Conservation (phyloP, 2,797 vertebrate species). For the Crocodylus rhombifer region DNA sequence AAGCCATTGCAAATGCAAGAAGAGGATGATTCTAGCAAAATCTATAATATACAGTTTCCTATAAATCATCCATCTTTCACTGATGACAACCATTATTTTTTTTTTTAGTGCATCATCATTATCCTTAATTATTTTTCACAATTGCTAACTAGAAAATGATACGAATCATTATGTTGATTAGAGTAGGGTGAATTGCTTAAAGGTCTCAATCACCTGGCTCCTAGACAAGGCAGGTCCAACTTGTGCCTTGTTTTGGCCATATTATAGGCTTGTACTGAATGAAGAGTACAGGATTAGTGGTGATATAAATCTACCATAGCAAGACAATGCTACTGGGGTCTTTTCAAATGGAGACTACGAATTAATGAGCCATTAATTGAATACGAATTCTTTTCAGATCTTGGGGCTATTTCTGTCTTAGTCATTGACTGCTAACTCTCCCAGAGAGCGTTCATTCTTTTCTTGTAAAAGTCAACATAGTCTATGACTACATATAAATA, state of each 20-base stretch:
- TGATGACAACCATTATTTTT: neutral
- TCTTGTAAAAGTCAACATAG: too few relatives aligned
- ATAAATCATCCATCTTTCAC: constrained; percentile 5
- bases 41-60: neutral
- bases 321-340: neutral
- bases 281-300: neutral
- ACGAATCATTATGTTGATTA: constrained; percentile 8
- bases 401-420: neutral
- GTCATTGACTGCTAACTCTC: neutral
- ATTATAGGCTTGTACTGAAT: neutral
- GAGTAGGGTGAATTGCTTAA: neutral
- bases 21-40: neutral
- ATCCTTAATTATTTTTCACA: constrained; percentile 35
- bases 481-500: too few relatives aligned
- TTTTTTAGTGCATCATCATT: neutral
- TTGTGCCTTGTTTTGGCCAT: neutral
- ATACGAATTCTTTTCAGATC: neutral
- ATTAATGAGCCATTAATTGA: neutral
- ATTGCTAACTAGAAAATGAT: neutral
- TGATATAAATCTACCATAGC: neutral
- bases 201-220: neutral
- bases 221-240: neutral
- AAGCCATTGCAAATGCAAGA: neutral
- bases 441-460: neutral
- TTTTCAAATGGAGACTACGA: neutral